Conservation (phyloP, 2,797 vertebrate genomes). For the Amphiprion clarkii region DNA sequence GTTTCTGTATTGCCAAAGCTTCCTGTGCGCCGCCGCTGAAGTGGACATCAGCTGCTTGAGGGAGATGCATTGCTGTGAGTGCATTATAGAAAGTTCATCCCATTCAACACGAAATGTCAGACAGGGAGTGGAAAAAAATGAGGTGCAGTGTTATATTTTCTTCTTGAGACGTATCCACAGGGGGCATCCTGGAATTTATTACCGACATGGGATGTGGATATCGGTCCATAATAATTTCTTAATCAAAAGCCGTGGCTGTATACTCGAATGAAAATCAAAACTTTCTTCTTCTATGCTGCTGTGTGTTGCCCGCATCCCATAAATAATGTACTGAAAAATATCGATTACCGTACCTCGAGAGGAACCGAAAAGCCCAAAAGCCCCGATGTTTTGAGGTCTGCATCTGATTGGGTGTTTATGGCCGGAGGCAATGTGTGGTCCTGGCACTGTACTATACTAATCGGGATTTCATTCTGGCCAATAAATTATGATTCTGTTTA, state of each 20-base stretch:
- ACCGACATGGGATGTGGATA: neutral
- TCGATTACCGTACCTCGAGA: constrained; percentile 74
- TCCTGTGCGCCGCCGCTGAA: neutral
- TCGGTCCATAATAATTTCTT: neutral
- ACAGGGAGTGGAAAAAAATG: constrained; percentile 32
- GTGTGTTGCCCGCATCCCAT: constrained; percentile 46
- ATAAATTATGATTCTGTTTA: constrained; percentile 50
- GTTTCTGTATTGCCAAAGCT: constrained; percentile 21
- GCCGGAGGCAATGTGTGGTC: constrained; percentile 51
- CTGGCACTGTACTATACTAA: constrained; percentile 17
- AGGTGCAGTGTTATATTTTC: neutral
- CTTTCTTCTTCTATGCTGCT: constrained; percentile 22
- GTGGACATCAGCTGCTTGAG: constrained; percentile 10
- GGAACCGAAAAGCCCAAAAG: constrained; percentile 49
- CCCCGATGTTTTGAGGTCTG: constrained; percentile 54
- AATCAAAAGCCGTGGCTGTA: neutral
- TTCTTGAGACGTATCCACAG: neutral
- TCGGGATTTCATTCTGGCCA: constrained; percentile 31
- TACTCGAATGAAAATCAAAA: neutral
- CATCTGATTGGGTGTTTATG: constrained; percentile 61
- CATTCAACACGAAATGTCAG: constrained; percentile 44
- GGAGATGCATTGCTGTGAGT: constrained; percentile 29
- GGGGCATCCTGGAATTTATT: neutral
- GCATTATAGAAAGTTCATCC: constrained; percentile 37
- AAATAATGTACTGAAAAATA: constrained; percentile 73